Base-by-base conservation (phyloP, 2,113 vertebrate genomes). In the Heterotilapia buettikoferi region DNA sequence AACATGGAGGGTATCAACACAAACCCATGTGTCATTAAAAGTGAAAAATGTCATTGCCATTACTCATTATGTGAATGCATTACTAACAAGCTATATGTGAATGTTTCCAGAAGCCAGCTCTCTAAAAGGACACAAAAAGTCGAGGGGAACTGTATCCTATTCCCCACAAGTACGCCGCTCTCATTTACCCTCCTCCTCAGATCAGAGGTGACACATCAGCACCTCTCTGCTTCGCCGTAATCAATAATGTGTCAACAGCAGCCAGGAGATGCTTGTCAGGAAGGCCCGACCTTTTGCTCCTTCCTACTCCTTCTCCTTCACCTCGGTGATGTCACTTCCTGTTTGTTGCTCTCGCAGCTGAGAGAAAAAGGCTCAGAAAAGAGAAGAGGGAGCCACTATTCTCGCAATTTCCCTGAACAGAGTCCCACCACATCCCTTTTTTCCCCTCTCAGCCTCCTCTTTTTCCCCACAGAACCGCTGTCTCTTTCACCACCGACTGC, bases 291-390 rank as follows among this genome's bases (percentile, higher is more conserved):
- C 88, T 84, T 61, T 79, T 5, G 19, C 73, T 86, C 29, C 10
- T 66, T 56, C 40, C 80, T 14, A 73, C 68, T 71, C 6, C 24
- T 54, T 21, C 82, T 54, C 29, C 79, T 82, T 88, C 81, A 59
- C 84, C 63, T 82, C 31, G 1, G 5, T 87, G 84, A 89, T 59
- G 80, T 93, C 86, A 91, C 83, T 87, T 94, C 92, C 88, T 92
- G 87, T 89, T 87, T 92, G 84, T 68, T 68, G 13, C 68, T 87
- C 81, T 68, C 2, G 9, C 10, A 33, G 57, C 82, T 61, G 63
- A 87, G 80, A 83, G 40, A 57, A 10, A 57, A 13, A 53, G 19
- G 7, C 73, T 90, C 71, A 83, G 52, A 71, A 33, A 21, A 87
- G 31, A 84, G 61, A 84, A 84, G 66, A 89, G 38, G 31, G 6